A percentile compares a stretch with the other conserved stretches of the same genome.
Conservation (phyloP, 2,797 vertebrate species). For the Rhinophrynus dorsalis region DNA sequence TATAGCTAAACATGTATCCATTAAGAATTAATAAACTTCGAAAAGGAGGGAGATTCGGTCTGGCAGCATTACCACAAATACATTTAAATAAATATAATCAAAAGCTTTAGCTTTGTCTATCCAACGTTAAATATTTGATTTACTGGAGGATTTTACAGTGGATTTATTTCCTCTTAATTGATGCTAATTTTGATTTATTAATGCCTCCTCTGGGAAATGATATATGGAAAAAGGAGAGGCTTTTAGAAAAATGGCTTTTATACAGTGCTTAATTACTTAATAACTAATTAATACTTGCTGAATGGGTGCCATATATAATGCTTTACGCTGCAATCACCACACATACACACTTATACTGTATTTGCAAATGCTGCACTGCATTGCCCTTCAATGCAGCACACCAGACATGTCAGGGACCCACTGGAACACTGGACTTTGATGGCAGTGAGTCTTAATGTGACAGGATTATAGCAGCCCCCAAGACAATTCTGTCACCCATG, state of each 20-base stretch:
- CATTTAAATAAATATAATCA: slow-evolving; percentile 70
- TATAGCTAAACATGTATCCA: slow-evolving; percentile 66
- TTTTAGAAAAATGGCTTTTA: slow-evolving; percentile 26
- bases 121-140: slow-evolving; percentile 69
- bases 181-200: slow-evolving; percentile 42
- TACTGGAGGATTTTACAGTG: slow-evolving; percentile 59
- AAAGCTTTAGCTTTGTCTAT: slow-evolving; percentile 66
- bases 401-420: too few species aligned
- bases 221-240: slow-evolving; percentile 16
- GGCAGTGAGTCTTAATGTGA: too few species aligned
- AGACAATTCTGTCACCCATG: too few species aligned
- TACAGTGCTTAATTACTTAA: slow-evolving; percentile 27
- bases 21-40: slow-evolving; percentile 71
- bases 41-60: slow-evolving; percentile 63
- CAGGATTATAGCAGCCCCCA: too few species aligned
- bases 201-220: slow-evolving; percentile 28
- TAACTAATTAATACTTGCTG: slow-evolving; percentile 18
- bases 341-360: too few species aligned
- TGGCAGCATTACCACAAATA: slow-evolving; percentile 71
- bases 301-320: too few species aligned
- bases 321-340: too few species aligned
- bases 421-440: too few species aligned
- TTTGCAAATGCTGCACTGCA: too few species aligned
- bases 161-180: slow-evolving; percentile 44
- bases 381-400: too few species aligned